A percentile compares a stretch with the other conserved stretches of the same genome.
Conservation (phyloP, 2,888 invertebrate species). For the Leptura quadrifasciata region DNA sequence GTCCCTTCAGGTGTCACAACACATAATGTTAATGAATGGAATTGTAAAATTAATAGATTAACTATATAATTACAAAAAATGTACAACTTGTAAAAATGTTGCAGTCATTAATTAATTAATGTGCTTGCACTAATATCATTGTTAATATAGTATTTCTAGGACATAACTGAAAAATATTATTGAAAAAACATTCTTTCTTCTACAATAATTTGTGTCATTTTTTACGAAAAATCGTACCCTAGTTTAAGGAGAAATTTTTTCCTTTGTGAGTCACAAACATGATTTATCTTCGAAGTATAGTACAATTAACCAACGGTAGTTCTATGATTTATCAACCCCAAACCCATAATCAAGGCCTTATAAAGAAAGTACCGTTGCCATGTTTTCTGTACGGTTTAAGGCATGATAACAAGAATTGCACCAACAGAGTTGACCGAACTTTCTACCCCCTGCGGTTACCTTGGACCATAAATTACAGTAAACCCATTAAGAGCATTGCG, state of each 20-base stretch:
- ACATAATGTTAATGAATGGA: too few relatives aligned
- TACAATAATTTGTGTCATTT: neutral
- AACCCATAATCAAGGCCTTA: conserved; percentile 4
- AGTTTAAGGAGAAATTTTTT: neutral
- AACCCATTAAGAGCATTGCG: conserved; percentile 31
- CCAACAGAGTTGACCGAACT: conserved; percentile 22
- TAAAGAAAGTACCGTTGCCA: conserved; percentile 43
- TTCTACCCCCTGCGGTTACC: conserved; percentile 41
- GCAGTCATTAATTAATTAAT: too few relatives aligned
- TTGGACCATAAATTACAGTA: conserved; percentile 35
- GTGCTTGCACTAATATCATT: too few relatives aligned
- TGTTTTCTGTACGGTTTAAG: conserved; percentile 43
- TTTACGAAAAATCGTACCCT: neutral
- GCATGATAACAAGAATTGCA: neutral
- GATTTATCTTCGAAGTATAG: neutral
- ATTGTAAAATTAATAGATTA: too few relatives aligned
- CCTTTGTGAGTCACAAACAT: neutral
- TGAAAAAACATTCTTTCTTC: neutral
- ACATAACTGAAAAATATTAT: neutral
- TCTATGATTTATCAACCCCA: conserved; percentile 1
- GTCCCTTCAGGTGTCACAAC: too few relatives aligned
- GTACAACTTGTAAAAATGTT: too few relatives aligned
- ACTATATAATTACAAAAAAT: too few relatives aligned
- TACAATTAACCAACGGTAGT: neutral
- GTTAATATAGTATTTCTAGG: neutral